A percentile compares a stretch with the other conserved stretches of the same genome.
phyloP scores from a whole-genome alignment of 2,888 invertebrate species.

The Furcula furcula region DNA sequence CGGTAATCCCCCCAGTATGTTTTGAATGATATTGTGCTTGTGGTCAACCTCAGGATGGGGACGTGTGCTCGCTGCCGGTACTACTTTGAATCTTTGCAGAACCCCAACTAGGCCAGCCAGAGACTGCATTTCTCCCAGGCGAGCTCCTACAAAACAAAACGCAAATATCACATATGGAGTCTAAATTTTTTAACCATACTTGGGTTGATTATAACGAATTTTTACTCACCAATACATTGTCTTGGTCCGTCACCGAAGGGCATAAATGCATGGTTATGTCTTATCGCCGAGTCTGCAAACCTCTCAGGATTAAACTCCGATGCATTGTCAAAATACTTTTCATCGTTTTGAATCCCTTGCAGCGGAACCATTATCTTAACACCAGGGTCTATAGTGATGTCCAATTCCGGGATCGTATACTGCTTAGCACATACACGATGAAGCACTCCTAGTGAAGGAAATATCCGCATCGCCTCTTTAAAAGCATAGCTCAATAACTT shows the following conservation, averaged over 20 bases:
- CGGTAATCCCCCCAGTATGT: too few species aligned
- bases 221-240: constrained; percentile 27
- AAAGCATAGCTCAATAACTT: constrained; percentile 36
- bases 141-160: constrained; percentile 23
- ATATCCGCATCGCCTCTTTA: constrained; percentile 38
- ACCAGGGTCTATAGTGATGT: constrained; percentile 16
- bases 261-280: constrained; percentile 23
- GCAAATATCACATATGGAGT: too few species aligned
- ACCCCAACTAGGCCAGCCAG: constrained; percentile 34
- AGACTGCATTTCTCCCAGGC: constrained; percentile 35
- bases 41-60: too few species aligned
- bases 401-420: constrained; percentile 23
- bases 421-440: constrained; percentile 26
- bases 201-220: too few species aligned
- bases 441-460: constrained; percentile 36
- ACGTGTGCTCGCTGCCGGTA: constrained; percentile 45
- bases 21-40: too few species aligned
- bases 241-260: constrained; percentile 32
- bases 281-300: too few species aligned
- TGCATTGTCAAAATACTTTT: constrained; percentile 29
- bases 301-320: constrained; percentile 26
- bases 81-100: constrained; percentile 27
- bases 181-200: too few species aligned
- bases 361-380: constrained; percentile 16
- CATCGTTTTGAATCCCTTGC: constrained; percentile 20